These are phyloP conservation scores for Tricholaema leucomelas DNA, from an alignment of 2,113 vertebrate genomes.

Conservation along the genomic window DNA sequence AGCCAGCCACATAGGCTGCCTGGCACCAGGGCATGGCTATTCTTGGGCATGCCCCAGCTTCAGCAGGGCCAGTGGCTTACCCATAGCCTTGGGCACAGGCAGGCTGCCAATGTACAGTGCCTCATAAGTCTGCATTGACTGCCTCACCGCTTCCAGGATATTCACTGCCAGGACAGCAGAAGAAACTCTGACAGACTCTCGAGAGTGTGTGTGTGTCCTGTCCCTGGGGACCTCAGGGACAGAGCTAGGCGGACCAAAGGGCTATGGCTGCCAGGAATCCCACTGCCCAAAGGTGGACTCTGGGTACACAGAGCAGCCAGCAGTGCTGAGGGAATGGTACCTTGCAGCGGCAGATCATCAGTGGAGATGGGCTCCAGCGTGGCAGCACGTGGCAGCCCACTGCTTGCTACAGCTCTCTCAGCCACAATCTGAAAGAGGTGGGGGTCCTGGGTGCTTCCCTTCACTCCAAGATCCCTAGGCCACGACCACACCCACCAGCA, in stretches of 20 bases:
- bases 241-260: neutral
- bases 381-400: constrained; percentile 67
- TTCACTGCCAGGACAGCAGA: constrained; percentile 78
- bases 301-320: neutral
- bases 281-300: rapidly evolving
- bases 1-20: neutral
- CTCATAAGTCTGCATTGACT: constrained; percentile 88
- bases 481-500: rapidly evolving
- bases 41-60: rapidly evolving
- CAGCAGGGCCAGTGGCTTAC: constrained; percentile 58
- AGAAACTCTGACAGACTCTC: neutral
- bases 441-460: neutral
- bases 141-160: constrained; percentile 83
- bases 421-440: constrained; percentile 81
- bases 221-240: neutral
- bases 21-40: rapidly evolving
- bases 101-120: constrained; percentile 89
- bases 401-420: constrained; percentile 75
- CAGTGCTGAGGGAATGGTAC: constrained; percentile 30
- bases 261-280: neutral
- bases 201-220: rapidly evolving
- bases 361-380: constrained; percentile 82
- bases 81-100: constrained; percentile 90
- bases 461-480: rapidly evolving
- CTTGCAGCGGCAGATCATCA: constrained; percentile 86